These are phyloP conservation scores for Euspilapteryx auroguttella DNA, from an alignment of 2,888 invertebrate genomes.

Conservation along the genomic window DNA sequence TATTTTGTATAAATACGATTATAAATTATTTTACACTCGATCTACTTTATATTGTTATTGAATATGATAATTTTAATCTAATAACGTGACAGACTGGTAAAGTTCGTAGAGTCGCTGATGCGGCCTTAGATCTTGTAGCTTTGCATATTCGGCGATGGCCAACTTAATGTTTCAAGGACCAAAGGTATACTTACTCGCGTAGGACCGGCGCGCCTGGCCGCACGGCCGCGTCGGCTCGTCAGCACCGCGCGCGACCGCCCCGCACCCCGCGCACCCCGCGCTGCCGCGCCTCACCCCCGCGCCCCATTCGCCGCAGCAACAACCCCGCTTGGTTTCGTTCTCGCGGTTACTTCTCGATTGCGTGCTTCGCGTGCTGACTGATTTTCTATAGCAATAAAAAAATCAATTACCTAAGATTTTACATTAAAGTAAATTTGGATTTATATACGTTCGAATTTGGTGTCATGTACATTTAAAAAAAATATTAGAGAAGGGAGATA, in stretches of 20 bases:
- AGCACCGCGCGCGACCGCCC: background rate
- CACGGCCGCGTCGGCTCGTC: conserved; percentile 18
- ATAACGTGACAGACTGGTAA: conserved; percentile 62
- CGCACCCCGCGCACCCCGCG: conserved; percentile 14
- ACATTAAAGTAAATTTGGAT: conserved; percentile 63
- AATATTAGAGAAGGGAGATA: conserved; percentile 55
- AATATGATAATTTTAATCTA: conserved; percentile 57
- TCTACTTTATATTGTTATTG: conserved; percentile 54
- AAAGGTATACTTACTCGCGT: conserved; percentile 60
- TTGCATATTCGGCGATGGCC: conserved; percentile 60
- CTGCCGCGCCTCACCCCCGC: conserved; percentile 17
- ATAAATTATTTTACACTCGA: conserved; percentile 57
- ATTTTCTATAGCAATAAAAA: conserved; percentile 65
- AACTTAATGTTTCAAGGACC: conserved; percentile 58
- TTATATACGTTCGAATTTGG: conserved; percentile 63
- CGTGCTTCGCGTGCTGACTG: conserved; percentile 65
- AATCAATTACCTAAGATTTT: conserved; percentile 64
- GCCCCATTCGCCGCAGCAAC: conserved; percentile 17
- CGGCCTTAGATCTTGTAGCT: conserved; percentile 60
- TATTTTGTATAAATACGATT: conserved; percentile 58
- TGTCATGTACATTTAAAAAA: conserved; percentile 59
- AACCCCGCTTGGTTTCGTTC: conserved; percentile 53
- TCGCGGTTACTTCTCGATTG: conserved; percentile 63
- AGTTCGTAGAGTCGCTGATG: conserved; percentile 59
- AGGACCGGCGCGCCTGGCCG: conserved; percentile 58